phyloP scores from a whole-genome alignment of 2,113 vertebrate genomes.

The Leptodactylus fuscus region DNA sequence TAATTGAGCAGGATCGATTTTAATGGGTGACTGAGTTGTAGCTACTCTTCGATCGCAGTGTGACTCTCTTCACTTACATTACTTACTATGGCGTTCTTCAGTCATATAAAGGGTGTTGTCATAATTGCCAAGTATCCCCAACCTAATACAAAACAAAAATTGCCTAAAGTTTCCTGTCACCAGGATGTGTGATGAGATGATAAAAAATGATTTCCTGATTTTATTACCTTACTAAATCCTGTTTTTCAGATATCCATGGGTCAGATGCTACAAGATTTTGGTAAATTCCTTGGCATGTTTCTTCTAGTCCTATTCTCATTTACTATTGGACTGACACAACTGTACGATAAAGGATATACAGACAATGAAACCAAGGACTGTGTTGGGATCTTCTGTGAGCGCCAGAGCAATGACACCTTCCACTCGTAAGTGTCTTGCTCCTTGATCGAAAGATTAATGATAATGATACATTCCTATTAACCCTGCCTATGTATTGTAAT shows the following conservation, averaged over 20 bases:
- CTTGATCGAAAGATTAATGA: background rate
- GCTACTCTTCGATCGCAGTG: no score
- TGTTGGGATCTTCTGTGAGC: conserved; percentile 91
- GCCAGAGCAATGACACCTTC: conserved; percentile 94
- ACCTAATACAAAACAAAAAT: background rate
- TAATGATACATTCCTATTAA: background rate
- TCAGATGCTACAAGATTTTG: conserved; percentile 98
- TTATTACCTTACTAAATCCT: conserved; percentile 12
- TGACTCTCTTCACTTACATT: no score
- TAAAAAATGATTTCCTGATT: background rate
- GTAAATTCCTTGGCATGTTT: conserved; percentile 97
- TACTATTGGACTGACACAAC: conserved; percentile 95
- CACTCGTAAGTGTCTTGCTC: conserved; percentile 83
- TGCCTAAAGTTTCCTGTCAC: background rate
- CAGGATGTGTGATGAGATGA: background rate
- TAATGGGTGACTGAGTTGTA: no score
- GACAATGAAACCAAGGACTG: conserved; percentile 82
- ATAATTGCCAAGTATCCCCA: no score
- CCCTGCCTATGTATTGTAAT: background rate
- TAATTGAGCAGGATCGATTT: no score
- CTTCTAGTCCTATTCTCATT: conserved; percentile 97
- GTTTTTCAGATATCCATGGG: conserved; percentile 94
- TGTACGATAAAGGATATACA: conserved; percentile 87
- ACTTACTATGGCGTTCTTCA: no score
- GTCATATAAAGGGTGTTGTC: no score